Evolutionary conservation across 1,140 invertebrate species (phyloP).

Genomic region (Nasonia longicornis): DNA sequence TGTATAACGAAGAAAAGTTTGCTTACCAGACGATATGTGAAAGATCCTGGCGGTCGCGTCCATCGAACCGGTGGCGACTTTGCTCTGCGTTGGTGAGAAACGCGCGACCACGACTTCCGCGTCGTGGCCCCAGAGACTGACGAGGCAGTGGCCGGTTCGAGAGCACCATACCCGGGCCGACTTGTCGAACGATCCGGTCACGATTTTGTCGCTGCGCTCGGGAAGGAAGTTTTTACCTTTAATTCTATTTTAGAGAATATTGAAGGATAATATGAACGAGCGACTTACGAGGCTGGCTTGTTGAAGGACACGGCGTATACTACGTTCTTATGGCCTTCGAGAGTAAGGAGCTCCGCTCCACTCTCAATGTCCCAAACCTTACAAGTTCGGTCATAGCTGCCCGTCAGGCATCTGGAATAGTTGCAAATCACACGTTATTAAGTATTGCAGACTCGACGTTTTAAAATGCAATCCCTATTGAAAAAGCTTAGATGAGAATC

Average conservation of each 20-base stretch:
- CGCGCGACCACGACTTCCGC: constrained; percentile 79
- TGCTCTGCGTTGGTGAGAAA: constrained; percentile 74
- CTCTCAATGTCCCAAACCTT: constrained; percentile 83
- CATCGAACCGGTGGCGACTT: constrained; percentile 81
- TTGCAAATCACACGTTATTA: neutral
- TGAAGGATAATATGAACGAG: neutral
- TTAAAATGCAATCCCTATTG: no score
- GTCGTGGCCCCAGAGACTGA: constrained; percentile 79
- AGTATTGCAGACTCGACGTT: no score
- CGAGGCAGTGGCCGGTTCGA: constrained; percentile 75
- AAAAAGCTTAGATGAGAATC: no score
- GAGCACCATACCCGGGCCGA: constrained; percentile 81
- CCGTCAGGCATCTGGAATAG: constrained; percentile 78
- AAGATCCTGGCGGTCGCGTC: constrained; percentile 80
- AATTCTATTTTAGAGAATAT: no score
- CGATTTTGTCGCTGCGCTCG: constrained; percentile 75
- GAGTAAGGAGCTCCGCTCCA: constrained; percentile 77
- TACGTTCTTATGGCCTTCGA: constrained; percentile 83
- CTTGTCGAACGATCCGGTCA: constrained; percentile 86
- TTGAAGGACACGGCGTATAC: constrained; percentile 85
- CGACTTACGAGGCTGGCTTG: constrained; percentile 78
- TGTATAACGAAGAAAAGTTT: neutral
- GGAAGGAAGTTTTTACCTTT: neutral
- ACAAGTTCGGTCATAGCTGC: constrained; percentile 88
- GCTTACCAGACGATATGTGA: constrained; percentile 72